Evolutionary conservation across 2,888 invertebrate genomes (phyloP), one percentile per base, ranked within the genome.

Genomic region (Ecliptopera silaceata): DNA sequence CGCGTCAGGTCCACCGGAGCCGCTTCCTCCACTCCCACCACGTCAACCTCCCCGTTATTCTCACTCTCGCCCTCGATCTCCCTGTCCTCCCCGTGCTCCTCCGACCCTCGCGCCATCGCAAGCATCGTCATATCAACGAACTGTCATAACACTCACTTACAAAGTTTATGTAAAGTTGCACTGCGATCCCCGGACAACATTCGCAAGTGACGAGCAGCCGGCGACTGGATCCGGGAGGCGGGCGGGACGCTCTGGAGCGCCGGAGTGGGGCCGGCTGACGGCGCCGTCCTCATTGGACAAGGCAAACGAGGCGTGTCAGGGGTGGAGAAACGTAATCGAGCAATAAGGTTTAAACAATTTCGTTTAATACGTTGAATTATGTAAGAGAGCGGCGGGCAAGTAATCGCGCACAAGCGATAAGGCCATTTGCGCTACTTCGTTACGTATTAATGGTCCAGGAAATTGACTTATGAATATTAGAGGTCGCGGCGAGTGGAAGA

Each of bases 271-370:
- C 65, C 60, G 48, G 45, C 49, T 56, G 64, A 69, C 65, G 64
- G 65, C 74, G n/a, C 64, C 70, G 71, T 63, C 66, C 70, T 73
- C 81, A 91, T 91, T 91, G 91, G 91, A 72, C 73, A 79, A 72
- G 75, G 73, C 72, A 78, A 80, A 70, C 86, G 85, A 88, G 91
- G 89, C 91, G 91, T 88, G 86, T 81, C 88, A 69, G 74, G 86
- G 84, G 84, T 81, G 88, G 88, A 80, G 88, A 81, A 83, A 86
- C 85, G 90, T 92, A 92, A 92, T 91, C 88, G 91, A 91, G 90
- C 92, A 91, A 91, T 90, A 89, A 90, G 90, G 91, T 91, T 92
- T 92, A 92, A 92, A 92, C 92, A 91, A 92, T 92, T 92, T 91
- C 91, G 91, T 91, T 91, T 91, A 92, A 91, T 91, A 91, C 91